Evolutionary conservation across 2,113 vertebrate genomes (phyloP).

Genomic region (Anthoscopus minutus): DNA sequence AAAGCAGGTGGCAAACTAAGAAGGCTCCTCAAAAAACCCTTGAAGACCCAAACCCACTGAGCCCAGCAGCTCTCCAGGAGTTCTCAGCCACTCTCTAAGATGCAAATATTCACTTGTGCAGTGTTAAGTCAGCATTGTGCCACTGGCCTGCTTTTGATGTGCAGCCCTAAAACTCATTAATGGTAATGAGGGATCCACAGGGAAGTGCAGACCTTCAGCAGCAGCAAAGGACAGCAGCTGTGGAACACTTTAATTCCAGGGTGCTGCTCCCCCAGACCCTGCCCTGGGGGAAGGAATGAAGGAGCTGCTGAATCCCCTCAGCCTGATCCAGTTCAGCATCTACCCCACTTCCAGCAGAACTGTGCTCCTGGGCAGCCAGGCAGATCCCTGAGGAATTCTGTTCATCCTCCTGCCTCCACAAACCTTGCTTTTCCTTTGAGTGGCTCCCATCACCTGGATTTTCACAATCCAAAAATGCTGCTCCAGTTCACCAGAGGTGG

Average conservation of each 20-base stretch:
- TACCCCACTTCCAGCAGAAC: neutral
- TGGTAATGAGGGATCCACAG: neutral
- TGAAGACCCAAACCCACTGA: neutral
- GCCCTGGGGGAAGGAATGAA: neutral
- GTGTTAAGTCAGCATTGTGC: neutral
- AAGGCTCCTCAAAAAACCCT: neutral
- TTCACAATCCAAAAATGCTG: rapidly evolving
- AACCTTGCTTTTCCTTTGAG: neutral
- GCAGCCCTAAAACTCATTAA: neutral
- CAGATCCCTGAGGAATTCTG: neutral
- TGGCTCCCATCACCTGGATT: neutral
- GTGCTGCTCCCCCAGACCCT: neutral
- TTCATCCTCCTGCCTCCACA: neutral
- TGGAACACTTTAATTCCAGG: rapidly evolving
- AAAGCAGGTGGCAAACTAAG: neutral
- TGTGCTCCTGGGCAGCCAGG: neutral
- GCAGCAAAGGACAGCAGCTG: neutral
- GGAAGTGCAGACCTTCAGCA: neutral
- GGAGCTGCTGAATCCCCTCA: neutral
- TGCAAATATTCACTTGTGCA: neutral
- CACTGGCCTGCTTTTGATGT: neutral
- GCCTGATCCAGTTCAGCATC: neutral
- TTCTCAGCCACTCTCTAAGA: neutral
- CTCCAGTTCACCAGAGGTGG: neutral
- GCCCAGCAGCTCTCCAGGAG: neutral